Conservation (phyloP, 2,888 invertebrate species). For the Anarsia innoxiella region DNA sequence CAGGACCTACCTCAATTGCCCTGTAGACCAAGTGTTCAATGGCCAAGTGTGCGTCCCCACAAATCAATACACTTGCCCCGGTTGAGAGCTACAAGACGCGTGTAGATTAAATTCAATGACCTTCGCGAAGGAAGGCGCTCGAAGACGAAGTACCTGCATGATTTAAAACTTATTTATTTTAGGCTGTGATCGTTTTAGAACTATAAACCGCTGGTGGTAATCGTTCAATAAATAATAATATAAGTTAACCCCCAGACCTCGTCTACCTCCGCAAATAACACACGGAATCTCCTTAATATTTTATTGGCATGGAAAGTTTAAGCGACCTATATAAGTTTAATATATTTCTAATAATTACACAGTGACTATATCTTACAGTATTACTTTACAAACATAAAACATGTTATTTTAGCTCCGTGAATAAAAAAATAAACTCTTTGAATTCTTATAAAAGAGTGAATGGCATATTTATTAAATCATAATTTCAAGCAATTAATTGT, state of each 20-base stretch:
- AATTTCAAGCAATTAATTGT: neutral
- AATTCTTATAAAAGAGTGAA: constrained; percentile 47
- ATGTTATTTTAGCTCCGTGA: constrained; percentile 44
- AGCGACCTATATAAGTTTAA: constrained; percentile 52
- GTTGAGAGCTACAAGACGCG: constrained; percentile 33
- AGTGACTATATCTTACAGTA: constrained; percentile 60
- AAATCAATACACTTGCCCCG: constrained; percentile 62
- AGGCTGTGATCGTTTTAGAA: constrained; percentile 40
- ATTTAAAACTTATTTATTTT: constrained; percentile 21
- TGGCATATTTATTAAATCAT: constrained; percentile 46
- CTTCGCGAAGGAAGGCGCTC: neutral
- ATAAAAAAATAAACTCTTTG: constrained; percentile 61
- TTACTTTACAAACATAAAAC: constrained; percentile 47
- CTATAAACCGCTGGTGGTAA: too few relatives aligned
- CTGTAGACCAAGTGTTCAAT: constrained; percentile 66
- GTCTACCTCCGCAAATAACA: too few relatives aligned
- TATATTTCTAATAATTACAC: constrained; percentile 48
- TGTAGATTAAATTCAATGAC: too few relatives aligned
- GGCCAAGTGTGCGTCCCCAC: constrained; percentile 72
- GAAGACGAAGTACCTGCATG: constrained; percentile 43
- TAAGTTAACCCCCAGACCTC: too few relatives aligned
- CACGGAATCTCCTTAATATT: constrained; percentile 35
- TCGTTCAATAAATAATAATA: too few relatives aligned
- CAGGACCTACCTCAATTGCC: constrained; percentile 67
- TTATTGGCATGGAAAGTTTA: constrained; percentile 66